Base-by-base conservation (phyloP, 2,888 invertebrate species). In the Cryptophagus acutangulus region DNA sequence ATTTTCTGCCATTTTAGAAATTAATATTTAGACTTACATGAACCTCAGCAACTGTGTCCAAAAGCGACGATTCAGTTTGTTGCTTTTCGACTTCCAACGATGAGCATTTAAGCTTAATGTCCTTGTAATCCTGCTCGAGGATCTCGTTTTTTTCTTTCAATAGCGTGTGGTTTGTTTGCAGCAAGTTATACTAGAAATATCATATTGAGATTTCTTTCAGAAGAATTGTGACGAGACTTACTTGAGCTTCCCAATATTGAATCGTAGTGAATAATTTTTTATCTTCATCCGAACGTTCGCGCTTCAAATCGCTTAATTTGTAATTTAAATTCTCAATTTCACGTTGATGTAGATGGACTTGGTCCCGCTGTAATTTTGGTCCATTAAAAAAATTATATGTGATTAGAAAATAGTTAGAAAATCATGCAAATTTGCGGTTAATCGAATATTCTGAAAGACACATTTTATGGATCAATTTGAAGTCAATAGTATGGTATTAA, bases 301-400 rank as follows among this genome's bases (percentile, higher is more conserved):
- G 67, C 49, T 71, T 71, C 29, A 67, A 66, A 6, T 58, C 60
- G 36, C 72, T 72, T 13, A 77, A 54, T 49, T 76, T 72, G 28
- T 58, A 61, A 49, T 71, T 71, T 30, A 76, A 58, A 41, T 63
- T 67, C 43, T 76, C 76, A 2, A 75, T 69, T 50, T 78, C 77
- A 50, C 66, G 71, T 51, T 77, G 75, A 45, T 75, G 66, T 35
- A 77, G 63, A 46, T 71, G 71, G 16, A 81, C 67, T 55, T 79
- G 78, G 56, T 78, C 78, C 52, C 71, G 69, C 77, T 78, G 53
- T 30, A 59, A 61, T n/a, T n/a, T n/a, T n/a, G n/a, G n/a, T n/a
- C n/a, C n/a, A n/a, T n/a, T n/a, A n/a, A n/a, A n/a, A n/a, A n/a
- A n/a, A n/a, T n/a, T n/a, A n/a, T n/a, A n/a, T n/a, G n/a, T n/a